Evolutionary conservation across 2,888 invertebrate species (phyloP).

Genomic region (Rhyacophila evoluta): DNA sequence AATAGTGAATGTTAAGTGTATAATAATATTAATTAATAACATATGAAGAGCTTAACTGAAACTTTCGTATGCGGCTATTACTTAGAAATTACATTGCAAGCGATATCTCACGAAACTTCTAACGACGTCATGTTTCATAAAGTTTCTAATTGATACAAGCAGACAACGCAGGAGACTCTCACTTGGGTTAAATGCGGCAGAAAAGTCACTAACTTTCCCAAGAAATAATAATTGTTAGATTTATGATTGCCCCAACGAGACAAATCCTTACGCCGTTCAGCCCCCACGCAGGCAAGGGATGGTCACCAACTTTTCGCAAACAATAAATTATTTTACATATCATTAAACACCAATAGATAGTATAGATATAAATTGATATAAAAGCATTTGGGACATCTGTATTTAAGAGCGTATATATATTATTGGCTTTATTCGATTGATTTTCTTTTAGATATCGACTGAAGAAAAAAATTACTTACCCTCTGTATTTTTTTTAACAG

Average conservation of each 20-base stretch:
- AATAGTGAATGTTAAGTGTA: too few species aligned
- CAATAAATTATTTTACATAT: background rate
- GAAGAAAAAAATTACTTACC: too few species aligned
- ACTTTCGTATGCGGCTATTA: background rate
- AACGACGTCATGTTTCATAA: conserved; percentile 25
- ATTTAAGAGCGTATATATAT: too few species aligned
- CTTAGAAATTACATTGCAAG: background rate
- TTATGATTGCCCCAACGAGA: background rate
- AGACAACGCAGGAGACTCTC: background rate
- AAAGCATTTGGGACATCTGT: too few species aligned
- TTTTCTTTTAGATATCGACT: too few species aligned
- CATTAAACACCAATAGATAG: background rate
- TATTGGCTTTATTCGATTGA: too few species aligned
- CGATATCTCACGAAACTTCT: conserved; percentile 17
- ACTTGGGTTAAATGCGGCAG: background rate
- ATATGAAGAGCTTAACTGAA: background rate
- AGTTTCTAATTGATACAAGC: conserved; percentile 23
- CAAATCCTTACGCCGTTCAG: background rate
- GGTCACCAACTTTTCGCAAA: background rate
- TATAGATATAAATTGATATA: too few species aligned
- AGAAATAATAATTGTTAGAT: background rate
- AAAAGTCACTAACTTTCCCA: background rate
- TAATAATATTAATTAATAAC: background rate
- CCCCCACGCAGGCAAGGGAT: background rate
- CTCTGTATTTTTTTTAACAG: too few species aligned